Percentiles rank a stretch among this genome's conserved stretches.
phyloP scores from a whole-genome alignment of 2,113 vertebrate species.

The Crotalus horridus region DNA sequence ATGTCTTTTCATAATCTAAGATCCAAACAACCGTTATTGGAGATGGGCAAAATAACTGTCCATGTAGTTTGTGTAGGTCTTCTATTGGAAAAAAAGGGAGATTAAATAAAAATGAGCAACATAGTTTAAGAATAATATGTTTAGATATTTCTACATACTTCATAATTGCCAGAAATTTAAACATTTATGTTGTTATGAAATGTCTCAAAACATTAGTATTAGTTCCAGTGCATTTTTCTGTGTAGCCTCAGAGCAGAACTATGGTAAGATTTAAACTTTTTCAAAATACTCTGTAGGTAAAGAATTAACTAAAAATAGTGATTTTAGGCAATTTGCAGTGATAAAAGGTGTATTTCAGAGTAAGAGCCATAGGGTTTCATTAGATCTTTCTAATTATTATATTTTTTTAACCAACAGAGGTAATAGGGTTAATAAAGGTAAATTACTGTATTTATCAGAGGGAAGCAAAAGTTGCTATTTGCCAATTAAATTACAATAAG shows the following conservation, averaged over 20 bases:
- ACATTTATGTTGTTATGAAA: not conserved
- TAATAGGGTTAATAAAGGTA: slow-evolving; percentile 16
- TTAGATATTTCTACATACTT: not conserved
- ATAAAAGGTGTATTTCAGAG: slow-evolving; percentile 5
- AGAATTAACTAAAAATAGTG: not conserved
- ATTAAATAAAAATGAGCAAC: not conserved
- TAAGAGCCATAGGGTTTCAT: not conserved
- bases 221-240: not conserved
- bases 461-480: not conserved
- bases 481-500: slow-evolving; percentile 4
- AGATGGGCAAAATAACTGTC: not conserved
- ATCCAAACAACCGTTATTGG: not conserved
- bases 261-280: not conserved
- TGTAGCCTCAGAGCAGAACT: not conserved
- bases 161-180: not conserved
- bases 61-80: not conserved
- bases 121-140: not conserved
- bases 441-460: slow-evolving; percentile 3
- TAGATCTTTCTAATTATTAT: not conserved
- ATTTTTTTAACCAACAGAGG: not conserved
- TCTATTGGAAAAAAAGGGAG: not conserved
- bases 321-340: not conserved
- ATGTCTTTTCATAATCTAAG: not conserved
- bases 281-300: not conserved
- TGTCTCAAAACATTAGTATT: not conserved